phyloP scores from a whole-genome alignment of 2,888 invertebrate genomes.

The Lomographa bimaculata region DNA sequence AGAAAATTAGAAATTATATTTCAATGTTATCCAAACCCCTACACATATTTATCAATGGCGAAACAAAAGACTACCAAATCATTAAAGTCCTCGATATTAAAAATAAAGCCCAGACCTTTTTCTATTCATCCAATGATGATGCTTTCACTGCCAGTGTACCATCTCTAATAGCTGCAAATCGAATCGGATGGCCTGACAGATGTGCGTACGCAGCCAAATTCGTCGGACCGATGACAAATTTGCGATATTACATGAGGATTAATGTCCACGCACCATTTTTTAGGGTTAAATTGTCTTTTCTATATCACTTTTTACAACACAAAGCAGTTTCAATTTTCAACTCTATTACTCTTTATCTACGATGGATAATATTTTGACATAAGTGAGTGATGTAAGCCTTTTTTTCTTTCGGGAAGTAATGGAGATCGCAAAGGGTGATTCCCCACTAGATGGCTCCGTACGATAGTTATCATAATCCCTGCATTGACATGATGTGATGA shows the following conservation, averaged over 20 bases:
- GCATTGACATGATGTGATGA: conserved; percentile 83
- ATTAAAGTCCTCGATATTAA: background rate
- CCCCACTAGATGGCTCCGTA: conserved; percentile 78
- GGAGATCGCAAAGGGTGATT: conserved; percentile 80
- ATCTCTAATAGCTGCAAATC: conserved; percentile 71
- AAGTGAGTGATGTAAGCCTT: conserved; percentile 45
- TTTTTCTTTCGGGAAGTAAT: conserved; percentile 47
- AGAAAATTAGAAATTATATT: too few species aligned
- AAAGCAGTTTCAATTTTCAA: conserved; percentile 31
- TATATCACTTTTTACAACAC: conserved; percentile 51
- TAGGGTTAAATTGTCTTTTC: conserved; percentile 83
- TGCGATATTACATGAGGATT: conserved; percentile 83
- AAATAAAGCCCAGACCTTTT: conserved; percentile 30
- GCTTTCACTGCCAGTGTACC: conserved; percentile 43
- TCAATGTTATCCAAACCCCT: too few species aligned
- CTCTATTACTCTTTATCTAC: conserved; percentile 25
- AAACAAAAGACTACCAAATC: conserved; percentile 15
- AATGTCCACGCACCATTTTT: conserved; percentile 80
- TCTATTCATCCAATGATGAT: conserved; percentile 58
- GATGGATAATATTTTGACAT: too few species aligned
- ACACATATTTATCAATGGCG: too few species aligned
- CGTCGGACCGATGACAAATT: conserved; percentile 79
- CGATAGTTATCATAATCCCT: conserved; percentile 84
- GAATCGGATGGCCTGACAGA: conserved; percentile 73
- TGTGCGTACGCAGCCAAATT: conserved; percentile 52